Percentiles rank a stretch among this genome's conserved stretches.
Conservation (phyloP, 2,888 invertebrate genomes). For the Ptilodon capucinus region DNA sequence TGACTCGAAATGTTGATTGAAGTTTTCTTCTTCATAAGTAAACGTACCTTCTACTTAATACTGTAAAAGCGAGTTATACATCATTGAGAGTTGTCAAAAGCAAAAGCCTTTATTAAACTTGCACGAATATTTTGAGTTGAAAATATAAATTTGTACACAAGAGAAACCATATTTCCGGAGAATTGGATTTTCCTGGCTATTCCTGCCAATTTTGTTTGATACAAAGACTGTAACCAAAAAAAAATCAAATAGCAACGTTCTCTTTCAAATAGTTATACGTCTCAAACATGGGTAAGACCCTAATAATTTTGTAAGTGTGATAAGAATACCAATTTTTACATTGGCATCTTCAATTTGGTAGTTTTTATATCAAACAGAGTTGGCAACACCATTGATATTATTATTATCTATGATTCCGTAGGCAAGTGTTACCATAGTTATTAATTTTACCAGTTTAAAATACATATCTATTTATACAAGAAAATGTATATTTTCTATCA, state of each 20-base stretch:
- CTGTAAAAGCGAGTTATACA: too few relatives aligned
- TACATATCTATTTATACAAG: constrained; percentile 73
- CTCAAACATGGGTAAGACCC: too few relatives aligned
- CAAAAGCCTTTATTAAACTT: too few relatives aligned
- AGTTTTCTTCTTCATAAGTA: too few relatives aligned
- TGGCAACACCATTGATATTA: not conserved
- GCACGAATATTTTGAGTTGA: constrained; percentile 18
- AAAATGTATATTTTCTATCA: constrained; percentile 68
- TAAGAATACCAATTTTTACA: too few relatives aligned
- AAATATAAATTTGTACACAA: constrained; percentile 3
- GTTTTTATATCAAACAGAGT: not conserved
- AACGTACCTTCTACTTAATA: too few relatives aligned
- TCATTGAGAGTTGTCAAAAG: too few relatives aligned
- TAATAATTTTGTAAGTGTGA: too few relatives aligned
- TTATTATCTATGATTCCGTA: constrained; percentile 57
- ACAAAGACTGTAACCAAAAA: not conserved
- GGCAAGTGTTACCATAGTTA: constrained; percentile 77
- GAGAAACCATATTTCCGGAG: constrained; percentile 8
- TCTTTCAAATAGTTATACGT: not conserved
- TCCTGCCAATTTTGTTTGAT: not conserved
- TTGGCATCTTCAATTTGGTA: not conserved
- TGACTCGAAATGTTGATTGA: constrained; percentile 21
- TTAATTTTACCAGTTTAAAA: constrained; percentile 54
- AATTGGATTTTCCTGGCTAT: not conserved
- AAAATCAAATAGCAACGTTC: too few relatives aligned